Percentiles rank a stretch among this genome's conserved stretches.
Conservation (phyloP, 1,140 invertebrate genomes). For the Bombus soroeensis region DNA sequence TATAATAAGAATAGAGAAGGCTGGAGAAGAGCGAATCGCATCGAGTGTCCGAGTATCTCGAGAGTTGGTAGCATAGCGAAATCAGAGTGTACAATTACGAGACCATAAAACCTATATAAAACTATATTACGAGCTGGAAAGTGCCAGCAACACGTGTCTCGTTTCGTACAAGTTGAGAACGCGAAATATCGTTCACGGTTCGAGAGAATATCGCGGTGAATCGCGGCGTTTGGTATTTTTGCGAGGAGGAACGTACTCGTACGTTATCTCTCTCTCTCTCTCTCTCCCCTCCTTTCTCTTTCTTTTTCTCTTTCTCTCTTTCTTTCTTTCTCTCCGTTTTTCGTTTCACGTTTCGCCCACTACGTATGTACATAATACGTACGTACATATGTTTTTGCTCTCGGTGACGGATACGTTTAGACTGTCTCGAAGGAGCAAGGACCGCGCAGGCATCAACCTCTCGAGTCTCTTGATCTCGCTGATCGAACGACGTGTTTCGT, state of each 20-base stretch:
- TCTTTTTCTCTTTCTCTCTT: background rate
- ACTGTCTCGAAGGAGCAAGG: background rate
- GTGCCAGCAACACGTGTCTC: background rate
- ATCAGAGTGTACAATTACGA: too few species aligned
- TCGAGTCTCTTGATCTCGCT: too few species aligned
- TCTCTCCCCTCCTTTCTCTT: background rate
- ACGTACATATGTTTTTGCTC: background rate
- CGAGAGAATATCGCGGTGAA: background rate
- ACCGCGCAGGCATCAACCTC: background rate
- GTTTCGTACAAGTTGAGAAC: background rate
- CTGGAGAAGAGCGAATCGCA: too few species aligned
- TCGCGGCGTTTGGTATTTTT: background rate
- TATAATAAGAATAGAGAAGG: too few species aligned
- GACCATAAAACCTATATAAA: too few species aligned
- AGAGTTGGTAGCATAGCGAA: too few species aligned
- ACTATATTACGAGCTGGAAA: background rate
- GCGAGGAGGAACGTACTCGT: background rate
- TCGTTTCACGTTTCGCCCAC: too few species aligned
- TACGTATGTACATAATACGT: too few species aligned
- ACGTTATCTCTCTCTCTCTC: background rate
- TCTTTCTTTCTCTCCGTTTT: too few species aligned
- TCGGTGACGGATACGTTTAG: background rate
- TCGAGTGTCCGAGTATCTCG: too few species aligned
- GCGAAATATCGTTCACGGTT: background rate
- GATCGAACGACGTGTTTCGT: background rate